A percentile compares a stretch with the other conserved stretches of the same genome.
These are phyloP conservation scores for Petrophora chlorosata DNA, from an alignment of 2,888 invertebrate species.

Conservation along the genomic window DNA sequence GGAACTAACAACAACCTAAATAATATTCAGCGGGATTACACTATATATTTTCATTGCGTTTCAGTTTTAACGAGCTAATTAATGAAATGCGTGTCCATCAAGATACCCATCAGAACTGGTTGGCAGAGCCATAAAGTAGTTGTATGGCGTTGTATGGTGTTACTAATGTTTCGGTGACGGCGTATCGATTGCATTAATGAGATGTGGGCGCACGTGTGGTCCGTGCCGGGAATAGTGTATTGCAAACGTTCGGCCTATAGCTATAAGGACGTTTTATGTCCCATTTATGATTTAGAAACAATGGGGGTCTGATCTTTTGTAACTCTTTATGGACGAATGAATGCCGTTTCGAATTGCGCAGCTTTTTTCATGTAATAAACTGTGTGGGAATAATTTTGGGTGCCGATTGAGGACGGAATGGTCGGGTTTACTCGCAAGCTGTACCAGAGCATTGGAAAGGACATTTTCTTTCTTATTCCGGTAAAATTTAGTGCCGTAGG, in stretches of 20 bases:
- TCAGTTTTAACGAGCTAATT: slow-evolving; percentile 35
- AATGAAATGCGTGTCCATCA: slow-evolving; percentile 40
- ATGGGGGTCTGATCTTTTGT: slow-evolving; percentile 62
- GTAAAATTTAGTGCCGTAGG: slow-evolving; percentile 52
- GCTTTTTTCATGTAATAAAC: slow-evolving; percentile 35
- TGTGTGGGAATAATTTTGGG: slow-evolving; percentile 14
- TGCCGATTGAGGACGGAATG: slow-evolving; percentile 24
- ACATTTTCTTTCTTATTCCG: slow-evolving; percentile 40
- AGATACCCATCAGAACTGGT: slow-evolving; percentile 53
- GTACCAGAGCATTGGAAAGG: slow-evolving; percentile 28
- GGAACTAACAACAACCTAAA: too few species aligned
- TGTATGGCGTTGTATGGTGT: slow-evolving; percentile 48
- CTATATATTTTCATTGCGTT: too few species aligned
- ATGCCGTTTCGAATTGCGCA: slow-evolving; percentile 42
- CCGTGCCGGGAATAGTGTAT: slow-evolving; percentile 64
- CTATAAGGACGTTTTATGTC: slow-evolving; percentile 64
- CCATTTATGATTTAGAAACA: slow-evolving; percentile 71
- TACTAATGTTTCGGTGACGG: slow-evolving; percentile 73
- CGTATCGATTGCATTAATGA: slow-evolving; percentile 81
- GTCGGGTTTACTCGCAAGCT: slow-evolving; percentile 31
- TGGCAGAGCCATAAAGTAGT: slow-evolving; percentile 64
- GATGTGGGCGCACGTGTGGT: slow-evolving; percentile 80
- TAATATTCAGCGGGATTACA: too few species aligned
- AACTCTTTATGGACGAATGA: slow-evolving; percentile 50
- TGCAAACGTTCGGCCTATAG: slow-evolving; percentile 66